Conservation (phyloP, 2,113 vertebrate genomes). For the Sylvia atricapilla region DNA sequence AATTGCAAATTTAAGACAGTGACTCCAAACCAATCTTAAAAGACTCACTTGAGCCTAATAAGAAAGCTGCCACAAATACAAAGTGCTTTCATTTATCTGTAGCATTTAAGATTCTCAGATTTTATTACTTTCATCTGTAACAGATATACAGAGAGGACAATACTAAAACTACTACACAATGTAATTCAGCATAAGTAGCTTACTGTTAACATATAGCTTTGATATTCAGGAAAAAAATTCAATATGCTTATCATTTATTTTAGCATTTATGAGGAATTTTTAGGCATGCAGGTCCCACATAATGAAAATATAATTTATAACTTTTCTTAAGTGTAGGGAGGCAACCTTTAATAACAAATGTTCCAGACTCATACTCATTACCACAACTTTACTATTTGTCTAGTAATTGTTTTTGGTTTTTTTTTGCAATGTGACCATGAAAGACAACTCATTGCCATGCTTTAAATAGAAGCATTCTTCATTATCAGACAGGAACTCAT, state of each 20-base stretch:
- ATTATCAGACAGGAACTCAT: not conserved
- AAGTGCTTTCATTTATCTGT: not conserved
- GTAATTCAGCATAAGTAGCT: not conserved
- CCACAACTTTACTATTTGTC: not conserved
- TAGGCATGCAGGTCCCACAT: not conserved
- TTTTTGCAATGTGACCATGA: not conserved
- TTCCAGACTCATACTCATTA: not conserved
- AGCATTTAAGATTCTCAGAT: not conserved
- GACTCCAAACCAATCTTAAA: not conserved
- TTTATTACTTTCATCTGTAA: not conserved
- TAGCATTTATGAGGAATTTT: slow-evolving; percentile 1
- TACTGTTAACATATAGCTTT: slow-evolving; percentile 12
- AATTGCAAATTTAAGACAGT: not conserved
- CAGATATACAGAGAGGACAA: not conserved
- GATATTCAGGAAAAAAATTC: not conserved
- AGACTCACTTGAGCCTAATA: not conserved
- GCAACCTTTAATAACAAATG: not conserved
- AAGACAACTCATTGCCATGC: not conserved
- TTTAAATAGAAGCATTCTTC: slow-evolving; percentile 33
- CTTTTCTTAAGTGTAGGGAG: not conserved
- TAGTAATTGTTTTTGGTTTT: not conserved
- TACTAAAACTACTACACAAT: not conserved
- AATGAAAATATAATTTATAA: not conserved
- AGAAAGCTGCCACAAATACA: not conserved
- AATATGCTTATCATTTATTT: slow-evolving; percentile 28